Base-by-base conservation (phyloP, 1,140 invertebrate species). In the Popillia japonica region DNA sequence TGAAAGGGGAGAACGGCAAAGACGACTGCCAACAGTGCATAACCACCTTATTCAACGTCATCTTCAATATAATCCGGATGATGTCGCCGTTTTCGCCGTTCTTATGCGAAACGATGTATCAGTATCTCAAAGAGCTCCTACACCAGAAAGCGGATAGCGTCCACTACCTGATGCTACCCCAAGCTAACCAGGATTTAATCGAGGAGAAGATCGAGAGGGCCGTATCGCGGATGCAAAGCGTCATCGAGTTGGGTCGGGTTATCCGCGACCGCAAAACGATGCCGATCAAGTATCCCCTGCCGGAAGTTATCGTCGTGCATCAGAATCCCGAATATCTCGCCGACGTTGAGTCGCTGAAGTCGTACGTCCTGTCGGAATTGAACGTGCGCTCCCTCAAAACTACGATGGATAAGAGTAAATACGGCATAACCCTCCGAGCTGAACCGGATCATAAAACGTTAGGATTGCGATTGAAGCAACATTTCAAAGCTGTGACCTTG, bases 11-110 rank as follows among this genome's bases (percentile, higher is more conserved):
- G 85, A 88, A 87, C 81, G 91, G 91, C 27, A 88, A 91, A 2
- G 88, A 91, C 14, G 97, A 99, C 84, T 97, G 96, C 84, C 88
- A 92, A 72, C 88, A 92, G 61, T 96, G 97, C 0, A 86, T 99
- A 34, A 93, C 95, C 78, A 98, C 97, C 0, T 89, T 99, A 0
- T 98, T 94, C 86, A 90, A 91, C 82, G 96, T 99, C 0, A 86
- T 99, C 10, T 94, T 95, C 81, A 93, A 94, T 72, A 97, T 99
- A 92, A 92, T 94, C 0, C 90, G 94, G 82, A 92, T 98, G 55
- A 98, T 99, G 93, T 95, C 98, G 6, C 97, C 99, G 0, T 99
- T 99, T 87, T 98, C 97, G 4, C 99, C 99, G 0, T 99, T 98
- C 87, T 89, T 99, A 17, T 95, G 97, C 17, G 99, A 99, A 87